Percentiles rank a stretch among this genome's conserved stretches.
Evolutionary conservation across 2,113 vertebrate genomes (phyloP).

Genomic region (Coturnix japonica): DNA sequence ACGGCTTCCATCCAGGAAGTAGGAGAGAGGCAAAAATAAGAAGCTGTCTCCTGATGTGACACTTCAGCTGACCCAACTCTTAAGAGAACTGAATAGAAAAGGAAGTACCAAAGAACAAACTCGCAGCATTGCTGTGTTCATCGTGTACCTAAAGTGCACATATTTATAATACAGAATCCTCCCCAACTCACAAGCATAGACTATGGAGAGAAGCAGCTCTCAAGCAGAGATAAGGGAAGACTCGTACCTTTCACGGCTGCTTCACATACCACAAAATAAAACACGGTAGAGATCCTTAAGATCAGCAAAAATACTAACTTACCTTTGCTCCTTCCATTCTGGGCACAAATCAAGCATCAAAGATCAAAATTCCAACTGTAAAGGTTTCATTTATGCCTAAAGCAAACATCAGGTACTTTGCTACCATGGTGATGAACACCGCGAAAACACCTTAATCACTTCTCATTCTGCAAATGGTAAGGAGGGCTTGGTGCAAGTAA

Average conservation of each 20-base stretch:
- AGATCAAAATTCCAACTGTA: constrained; percentile 17
- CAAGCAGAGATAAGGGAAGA: not conserved
- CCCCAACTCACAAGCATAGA: not conserved
- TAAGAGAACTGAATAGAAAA: not conserved
- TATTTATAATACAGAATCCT: not conserved
- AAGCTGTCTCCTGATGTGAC: not conserved
- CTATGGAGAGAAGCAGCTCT: not conserved
- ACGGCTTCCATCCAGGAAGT: not conserved
- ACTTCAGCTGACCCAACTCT: not conserved
- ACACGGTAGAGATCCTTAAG: not conserved
- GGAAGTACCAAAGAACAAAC: not conserved
- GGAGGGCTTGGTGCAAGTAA: not conserved
- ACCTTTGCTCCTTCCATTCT: not conserved
- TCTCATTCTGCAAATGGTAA: not conserved
- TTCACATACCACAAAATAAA: not conserved
- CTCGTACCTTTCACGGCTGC: not conserved
- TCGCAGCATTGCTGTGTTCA: not conserved
- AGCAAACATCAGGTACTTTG: constrained; percentile 39
- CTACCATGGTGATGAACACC: constrained; percentile 21
- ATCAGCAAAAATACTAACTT: not conserved
- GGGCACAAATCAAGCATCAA: constrained; percentile 12
- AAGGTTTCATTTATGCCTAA: constrained; percentile 7
- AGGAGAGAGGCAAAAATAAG: not conserved
- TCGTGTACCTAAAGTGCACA: accelerated
- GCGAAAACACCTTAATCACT: not conserved